Base-by-base conservation (phyloP, 2,797 vertebrate genomes). In the Lemur catta region DNA sequence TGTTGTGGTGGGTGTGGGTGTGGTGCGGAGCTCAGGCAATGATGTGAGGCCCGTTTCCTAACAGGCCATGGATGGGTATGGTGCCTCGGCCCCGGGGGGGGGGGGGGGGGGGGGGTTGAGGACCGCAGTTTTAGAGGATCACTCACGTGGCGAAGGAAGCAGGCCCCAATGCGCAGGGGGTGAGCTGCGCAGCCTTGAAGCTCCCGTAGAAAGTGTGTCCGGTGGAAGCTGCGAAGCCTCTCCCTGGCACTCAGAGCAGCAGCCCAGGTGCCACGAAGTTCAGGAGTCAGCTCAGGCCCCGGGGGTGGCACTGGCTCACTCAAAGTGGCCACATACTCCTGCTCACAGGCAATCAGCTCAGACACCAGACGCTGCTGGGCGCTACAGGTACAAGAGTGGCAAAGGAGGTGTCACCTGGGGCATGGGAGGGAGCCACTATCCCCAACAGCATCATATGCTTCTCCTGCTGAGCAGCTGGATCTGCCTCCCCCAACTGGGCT, bases 131-230 rank as follows among this genome's bases (percentile, higher is more conserved):
- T 35, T 3, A 18, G 7, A 48, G 50, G 48, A 11, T 50, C 79
- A 96, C 98, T 98, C 97, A 99, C 99, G 0, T 99, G 99, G 98
- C 99, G 99, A 93, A 99, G 99, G 98, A 99, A 99, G 98, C 99
- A 99, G 98, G 99, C 99, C 48, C 99, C 99, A 3, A 99, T 99
- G 84, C 99, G 98, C 84, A 99, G 97, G 0, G 99, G 99, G 87
- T 99, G 99, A 80, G 98, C 97, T 1, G 99, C 97, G 26, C 99
- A 99, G 59, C 99, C 99, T 98, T 99, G 99, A 97, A 99, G 99
- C 95, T 99, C 99, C 0, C 98, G 99, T 24, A 99, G 98, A 6
- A 99, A 99, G 93, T 98, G 98, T 89, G 98, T 99, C 1, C 98
- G 98, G 96, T 99, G 99, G 97, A 99, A 99, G 94, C 96, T 96